phyloP scores from a whole-genome alignment of 23 tunicate genomes.

The Trididemnum clinides region DNA sequence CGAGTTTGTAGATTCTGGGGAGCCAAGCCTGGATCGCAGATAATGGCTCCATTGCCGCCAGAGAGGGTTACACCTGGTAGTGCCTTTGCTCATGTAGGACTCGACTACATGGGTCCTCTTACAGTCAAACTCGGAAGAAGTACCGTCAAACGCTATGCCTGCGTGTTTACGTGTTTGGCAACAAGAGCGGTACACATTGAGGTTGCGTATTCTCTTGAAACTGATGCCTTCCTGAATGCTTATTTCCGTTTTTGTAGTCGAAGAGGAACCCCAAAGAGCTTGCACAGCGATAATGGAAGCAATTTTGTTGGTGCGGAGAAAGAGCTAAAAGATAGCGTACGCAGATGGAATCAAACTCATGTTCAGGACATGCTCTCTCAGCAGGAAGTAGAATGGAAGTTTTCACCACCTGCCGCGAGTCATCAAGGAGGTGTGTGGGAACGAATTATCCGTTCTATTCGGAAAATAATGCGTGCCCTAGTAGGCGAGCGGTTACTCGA shows the following conservation, averaged over 20 bases:
- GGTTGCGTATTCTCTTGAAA: constrained; percentile 29
- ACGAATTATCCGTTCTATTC: constrained; percentile 32
- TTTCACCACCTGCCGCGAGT: neutral
- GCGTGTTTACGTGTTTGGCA: constrained; percentile 40
- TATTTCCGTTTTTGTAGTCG: constrained; percentile 25
- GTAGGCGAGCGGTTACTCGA: neutral
- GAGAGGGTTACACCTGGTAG: constrained; percentile 17
- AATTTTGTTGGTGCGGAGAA: constrained; percentile 32
- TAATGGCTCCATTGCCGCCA: constrained; percentile 35
- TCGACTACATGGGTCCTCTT: constrained; percentile 48
- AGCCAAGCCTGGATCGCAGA: constrained; percentile 26
- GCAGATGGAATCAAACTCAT: constrained; percentile 12
- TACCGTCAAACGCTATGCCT: constrained; percentile 24
- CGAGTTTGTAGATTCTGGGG: constrained; percentile 14
- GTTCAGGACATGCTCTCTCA: constrained; percentile 4
- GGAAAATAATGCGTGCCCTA: constrained; percentile 6
- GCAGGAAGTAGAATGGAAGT: constrained; percentile 1
- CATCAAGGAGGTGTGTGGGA: constrained; percentile 34
- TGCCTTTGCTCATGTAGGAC: constrained; percentile 1
- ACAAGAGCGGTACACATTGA: constrained; percentile 55
- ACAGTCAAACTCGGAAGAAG: constrained; percentile 30
- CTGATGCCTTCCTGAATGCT: constrained; percentile 25
- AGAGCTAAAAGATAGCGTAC: constrained; percentile 12
- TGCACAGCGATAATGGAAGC: constrained; percentile 31
- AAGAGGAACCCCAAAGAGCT: neutral